Conservation (phyloP, 2,113 vertebrate species). For the Trochalopteron elliotii region DNA sequence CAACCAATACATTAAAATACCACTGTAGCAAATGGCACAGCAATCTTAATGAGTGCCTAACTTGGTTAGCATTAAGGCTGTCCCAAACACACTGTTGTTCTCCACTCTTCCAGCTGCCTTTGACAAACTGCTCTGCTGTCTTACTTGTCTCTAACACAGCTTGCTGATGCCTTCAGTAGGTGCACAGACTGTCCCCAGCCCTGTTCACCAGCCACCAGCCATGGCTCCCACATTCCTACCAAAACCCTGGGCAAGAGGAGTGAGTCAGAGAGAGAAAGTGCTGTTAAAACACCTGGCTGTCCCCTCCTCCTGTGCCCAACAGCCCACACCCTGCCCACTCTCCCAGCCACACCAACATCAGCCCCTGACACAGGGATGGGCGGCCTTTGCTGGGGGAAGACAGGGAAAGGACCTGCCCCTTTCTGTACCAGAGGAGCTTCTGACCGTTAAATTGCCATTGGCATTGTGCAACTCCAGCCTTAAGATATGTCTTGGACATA, state of each 20-base stretch:
- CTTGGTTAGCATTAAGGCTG: neutral
- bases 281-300: neutral
- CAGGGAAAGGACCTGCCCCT: neutral
- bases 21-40: neutral
- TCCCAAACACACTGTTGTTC: neutral
- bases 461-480: neutral
- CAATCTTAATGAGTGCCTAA: neutral
- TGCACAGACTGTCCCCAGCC: fast-evolving
- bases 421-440: neutral
- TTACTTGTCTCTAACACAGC: no score
- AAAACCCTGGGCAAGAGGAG: fast-evolving
- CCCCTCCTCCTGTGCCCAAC: neutral
- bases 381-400: neutral
- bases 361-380: fast-evolving
- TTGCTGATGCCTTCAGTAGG: neutral
- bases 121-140: neutral
- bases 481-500: fast-evolving
- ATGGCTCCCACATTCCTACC: neutral
- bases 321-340: fast-evolving
- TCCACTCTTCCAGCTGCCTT: neutral
- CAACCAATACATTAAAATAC: neutral
- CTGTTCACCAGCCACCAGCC: no score
- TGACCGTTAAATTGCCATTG: neutral
- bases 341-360: fast-evolving
- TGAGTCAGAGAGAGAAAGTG: neutral